Conservation (phyloP, 2,113 vertebrate species). For the Miniopterus natalensis region DNA sequence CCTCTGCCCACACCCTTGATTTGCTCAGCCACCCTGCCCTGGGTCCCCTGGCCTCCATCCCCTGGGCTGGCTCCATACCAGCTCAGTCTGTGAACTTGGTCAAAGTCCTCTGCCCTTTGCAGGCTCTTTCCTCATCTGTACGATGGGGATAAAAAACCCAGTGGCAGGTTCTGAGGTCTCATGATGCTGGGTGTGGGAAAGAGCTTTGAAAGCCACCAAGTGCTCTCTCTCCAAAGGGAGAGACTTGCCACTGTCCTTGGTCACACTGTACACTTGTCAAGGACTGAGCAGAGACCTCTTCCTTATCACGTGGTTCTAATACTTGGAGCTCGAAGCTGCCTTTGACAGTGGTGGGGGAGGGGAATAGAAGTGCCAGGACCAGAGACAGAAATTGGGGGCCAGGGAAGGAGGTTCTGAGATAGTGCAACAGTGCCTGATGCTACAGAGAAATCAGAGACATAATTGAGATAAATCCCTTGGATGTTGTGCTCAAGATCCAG, state of each 20-base stretch:
- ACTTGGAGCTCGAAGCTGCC: background rate
- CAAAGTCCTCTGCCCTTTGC: background rate
- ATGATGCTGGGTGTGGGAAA: background rate
- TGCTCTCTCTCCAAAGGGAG: background rate
- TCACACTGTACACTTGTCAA: too few relatives aligned
- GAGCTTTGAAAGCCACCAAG: background rate
- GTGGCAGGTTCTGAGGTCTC: background rate
- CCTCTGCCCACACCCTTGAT: fast-evolving
- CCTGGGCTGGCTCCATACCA: background rate
- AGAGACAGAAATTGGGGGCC: background rate
- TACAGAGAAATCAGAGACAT: background rate
- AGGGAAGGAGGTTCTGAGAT: background rate
- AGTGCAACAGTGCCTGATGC: background rate
- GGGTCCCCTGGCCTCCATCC: background rate
- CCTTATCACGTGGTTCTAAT: background rate
- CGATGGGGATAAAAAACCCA: background rate
- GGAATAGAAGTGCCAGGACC: background rate
- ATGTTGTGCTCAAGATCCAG: background rate
- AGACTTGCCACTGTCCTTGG: fast-evolving
- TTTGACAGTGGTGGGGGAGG: background rate
- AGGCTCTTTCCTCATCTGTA: background rate
- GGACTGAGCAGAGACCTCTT: too few relatives aligned
- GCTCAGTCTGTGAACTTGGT: background rate
- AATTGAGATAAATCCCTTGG: background rate
- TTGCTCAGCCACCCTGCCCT: background rate